Percentiles rank a stretch among this genome's conserved stretches.
Conservation (phyloP, 1,140 invertebrate genomes). For the Meloidogyne floridensis region DNA sequence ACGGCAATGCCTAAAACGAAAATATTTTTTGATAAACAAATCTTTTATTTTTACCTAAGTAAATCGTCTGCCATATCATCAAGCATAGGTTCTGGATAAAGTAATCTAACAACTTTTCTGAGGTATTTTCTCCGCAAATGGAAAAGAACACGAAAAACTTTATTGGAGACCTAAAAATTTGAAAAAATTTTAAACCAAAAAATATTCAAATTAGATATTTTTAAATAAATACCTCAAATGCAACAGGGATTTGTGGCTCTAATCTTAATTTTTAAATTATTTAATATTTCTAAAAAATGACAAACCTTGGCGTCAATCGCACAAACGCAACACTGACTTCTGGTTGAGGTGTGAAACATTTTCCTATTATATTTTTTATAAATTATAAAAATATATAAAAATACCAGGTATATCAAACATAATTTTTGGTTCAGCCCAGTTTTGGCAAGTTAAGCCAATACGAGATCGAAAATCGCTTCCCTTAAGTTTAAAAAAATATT, state of each 20-base stretch:
- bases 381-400: slow-evolving; percentile 18
- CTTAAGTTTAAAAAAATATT: slow-evolving; percentile 68
- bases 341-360: slow-evolving; percentile 86
- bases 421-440: slow-evolving; percentile 74
- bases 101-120: slow-evolving; percentile 72
- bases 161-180: slow-evolving; percentile 76
- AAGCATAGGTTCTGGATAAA: slow-evolving; percentile 75
- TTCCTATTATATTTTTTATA: slow-evolving; percentile 69
- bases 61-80: slow-evolving; percentile 74
- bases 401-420: slow-evolving; percentile 84
- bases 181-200: not conserved
- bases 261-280: slow-evolving; percentile 46
- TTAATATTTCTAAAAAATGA: not conserved
- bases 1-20: slow-evolving; percentile 70
- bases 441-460: slow-evolving; percentile 84
- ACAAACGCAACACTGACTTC: slow-evolving; percentile 95
- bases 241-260: slow-evolving; percentile 73
- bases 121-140: slow-evolving; percentile 83
- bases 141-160: slow-evolving; percentile 83
- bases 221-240: slow-evolving; percentile 43
- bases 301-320: slow-evolving; percentile 76
- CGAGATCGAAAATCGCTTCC: slow-evolving; percentile 83
- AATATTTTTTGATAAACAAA: not conserved
- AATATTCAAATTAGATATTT: not conserved
- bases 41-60: slow-evolving; percentile 66